Evolutionary conservation across 2,797 vertebrate genomes (phyloP), one percentile per base, ranked within the genome.

Genomic region (Neosilurus hyrtlii): DNA sequence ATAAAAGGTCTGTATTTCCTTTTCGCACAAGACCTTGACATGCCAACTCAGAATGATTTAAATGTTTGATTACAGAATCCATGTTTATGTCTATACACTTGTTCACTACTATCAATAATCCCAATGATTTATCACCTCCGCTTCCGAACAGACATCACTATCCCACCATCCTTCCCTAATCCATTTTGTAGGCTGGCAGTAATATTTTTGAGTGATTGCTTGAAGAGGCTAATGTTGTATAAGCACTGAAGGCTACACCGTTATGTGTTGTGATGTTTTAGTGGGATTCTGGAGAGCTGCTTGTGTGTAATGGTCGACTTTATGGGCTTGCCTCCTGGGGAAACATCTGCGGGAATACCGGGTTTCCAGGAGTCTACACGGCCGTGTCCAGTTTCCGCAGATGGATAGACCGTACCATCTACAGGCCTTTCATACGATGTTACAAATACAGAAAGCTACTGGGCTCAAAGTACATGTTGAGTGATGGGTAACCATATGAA

Each of bases 321-420:
- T 93, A 94, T 1, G 95, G 94, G 0, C 85, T 96, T 24, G 94
- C 95, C 0, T 95, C 94, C 70, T 95, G 94, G 95, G 95, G 95
- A 1, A 91, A 92, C 5, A 90, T 91, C 77, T 95, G 93, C 0
- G 93, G 92, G 2, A 89, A 92, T 59, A 87, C 91, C 77, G 88
- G 86, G n/a, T 95, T 93, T 83, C 94, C 93, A 0, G 94, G 94
- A 1, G 93, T 96, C 62, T 95, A 95, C 88, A 94, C 93, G 0
- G 91, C 93, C 0, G 94, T 96, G 81, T 92, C 94, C 72, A 92
- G 86, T 61, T 95, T 94, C 61, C 92, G 93, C 10, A 91, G 90
- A 1, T 95, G 95, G 95, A 94, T 96, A 20, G 92, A 95, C 75
- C 90, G 91, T 83, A 94, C 91, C 68, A 94, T 95, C 87, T 93